Base-by-base conservation (phyloP, 2,888 invertebrate genomes). In the Galeopsomyia nigrocyanea region DNA sequence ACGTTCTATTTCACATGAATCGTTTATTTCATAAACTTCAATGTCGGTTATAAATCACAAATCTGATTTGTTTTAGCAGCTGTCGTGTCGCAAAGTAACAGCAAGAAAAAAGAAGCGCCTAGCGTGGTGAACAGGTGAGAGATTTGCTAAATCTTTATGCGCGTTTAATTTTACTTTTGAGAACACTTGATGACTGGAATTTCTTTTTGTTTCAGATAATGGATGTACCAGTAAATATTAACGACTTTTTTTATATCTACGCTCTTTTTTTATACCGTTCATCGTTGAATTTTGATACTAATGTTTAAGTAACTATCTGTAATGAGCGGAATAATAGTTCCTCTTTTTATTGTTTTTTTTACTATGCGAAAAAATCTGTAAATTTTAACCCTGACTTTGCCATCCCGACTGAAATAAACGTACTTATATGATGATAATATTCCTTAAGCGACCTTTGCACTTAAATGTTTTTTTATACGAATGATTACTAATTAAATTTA, bases 371-470 rank as follows among this genome's bases (percentile, higher is more conserved):
- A 7, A 65, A 73, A 73, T 62, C 17, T 73, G 70, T 75, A 68
- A 70, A 68, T 75, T 67, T 75, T 71, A 75, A 75, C 65, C 68
- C 50, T 71, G 73, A 71, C 66, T 64, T 22, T 71, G 68, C 68
- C 56, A 73, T 75, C 67, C 71, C 55, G 75, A 75, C 75, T 75
- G 75, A 75, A 75, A 73, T 75, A 73, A 71, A 75, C 53, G 49
- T 62, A 70, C 65, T 71, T 53, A 68, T 71, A 39, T 58, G 50
- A 47, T 57, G 46, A 58, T 71, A 62, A 62, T 72, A 63, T 66
- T 64, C 22, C 50, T 68, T 22, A 64, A 62, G 50, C 67, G 60
- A 51, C 22, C 69, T 72, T 51, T 60, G 63, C 67, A 51, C 55
- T 62, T 49, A 47, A 49, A 53, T 55, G 7, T 58, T 63, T 22